These are phyloP conservation scores for Sterrhoptilus dennistouni DNA, from an alignment of 2,113 vertebrate species.

Conservation along the genomic window DNA sequence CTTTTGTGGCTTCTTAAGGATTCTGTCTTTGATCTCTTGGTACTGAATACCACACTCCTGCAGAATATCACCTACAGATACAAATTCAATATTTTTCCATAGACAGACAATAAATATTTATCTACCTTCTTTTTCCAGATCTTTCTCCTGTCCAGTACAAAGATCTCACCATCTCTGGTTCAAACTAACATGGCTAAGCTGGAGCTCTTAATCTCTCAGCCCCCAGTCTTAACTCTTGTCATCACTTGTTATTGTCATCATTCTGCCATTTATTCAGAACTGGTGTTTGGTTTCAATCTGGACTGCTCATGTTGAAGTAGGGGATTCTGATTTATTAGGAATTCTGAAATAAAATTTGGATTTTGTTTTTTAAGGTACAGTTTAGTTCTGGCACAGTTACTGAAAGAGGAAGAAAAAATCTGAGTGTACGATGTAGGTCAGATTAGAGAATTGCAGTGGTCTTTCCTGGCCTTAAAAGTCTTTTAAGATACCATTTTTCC, in stretches of 20 bases:
- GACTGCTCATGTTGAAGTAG: background rate
- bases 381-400: background rate
- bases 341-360: background rate
- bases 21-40: background rate
- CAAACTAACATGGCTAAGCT: background rate
- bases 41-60: background rate
- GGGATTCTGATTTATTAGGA: background rate
- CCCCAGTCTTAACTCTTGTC: background rate
- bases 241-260: background rate
- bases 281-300: background rate
- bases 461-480: constrained; percentile 17
- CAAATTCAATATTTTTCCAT: background rate
- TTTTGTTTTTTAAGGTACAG: background rate
- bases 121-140: background rate
- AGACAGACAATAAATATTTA: background rate
- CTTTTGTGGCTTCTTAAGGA: background rate
- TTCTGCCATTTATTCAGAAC: background rate
- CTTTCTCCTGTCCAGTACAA: background rate
- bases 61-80: background rate
- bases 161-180: background rate
- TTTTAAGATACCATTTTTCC: background rate
- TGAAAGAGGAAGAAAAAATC: background rate
- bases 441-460: background rate
- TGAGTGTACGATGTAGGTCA: background rate
- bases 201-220: background rate